A percentile compares a stretch with the other conserved stretches of the same genome.
These are phyloP conservation scores for Drosophila imparisetae DNA, from an alignment of 2,888 invertebrate genomes.

Conservation along the genomic window DNA sequence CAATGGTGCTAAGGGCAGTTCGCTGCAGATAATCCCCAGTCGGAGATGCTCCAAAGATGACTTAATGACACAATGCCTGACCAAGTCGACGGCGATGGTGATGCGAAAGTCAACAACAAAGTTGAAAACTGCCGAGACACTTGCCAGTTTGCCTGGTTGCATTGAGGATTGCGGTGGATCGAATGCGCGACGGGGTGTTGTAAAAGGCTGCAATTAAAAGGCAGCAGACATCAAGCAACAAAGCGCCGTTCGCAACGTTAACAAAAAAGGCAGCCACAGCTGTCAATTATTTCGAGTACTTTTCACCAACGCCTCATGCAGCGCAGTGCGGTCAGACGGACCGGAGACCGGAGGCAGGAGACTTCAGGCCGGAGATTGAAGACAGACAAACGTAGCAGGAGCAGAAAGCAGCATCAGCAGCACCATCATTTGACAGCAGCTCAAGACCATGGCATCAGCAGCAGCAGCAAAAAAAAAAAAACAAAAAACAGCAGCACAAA, in stretches of 20 bases:
- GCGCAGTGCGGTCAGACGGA: slow-evolving; percentile 42
- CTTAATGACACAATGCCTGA: slow-evolving; percentile 63
- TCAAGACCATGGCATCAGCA: slow-evolving; percentile 47
- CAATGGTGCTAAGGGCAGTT: slow-evolving; percentile 28
- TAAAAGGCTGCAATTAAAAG: slow-evolving; percentile 78
- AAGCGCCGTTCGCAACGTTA: slow-evolving; percentile 60
- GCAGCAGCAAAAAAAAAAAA: slow-evolving; percentile 22
- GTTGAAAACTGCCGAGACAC: slow-evolving; percentile 33
- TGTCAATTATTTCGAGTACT: slow-evolving; percentile 82
- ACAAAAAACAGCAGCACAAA: slow-evolving; percentile 14
- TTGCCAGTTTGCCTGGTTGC: slow-evolving; percentile 15
- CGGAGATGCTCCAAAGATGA: slow-evolving; percentile 41
- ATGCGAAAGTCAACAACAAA: slow-evolving; percentile 58
- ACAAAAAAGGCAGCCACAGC: slow-evolving; percentile 81
- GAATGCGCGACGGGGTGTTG: slow-evolving; percentile 68
- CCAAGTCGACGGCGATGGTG: slow-evolving; percentile 29
- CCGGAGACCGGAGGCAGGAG: slow-evolving; percentile 23
- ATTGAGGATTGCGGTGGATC: slow-evolving; percentile 31
- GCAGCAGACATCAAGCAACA: slow-evolving; percentile 55
- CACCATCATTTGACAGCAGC: slow-evolving; percentile 58
- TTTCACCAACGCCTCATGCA: slow-evolving; percentile 82
- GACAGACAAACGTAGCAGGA: slow-evolving; percentile 25
- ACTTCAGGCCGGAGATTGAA: slow-evolving; percentile 29
- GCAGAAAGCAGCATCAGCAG: slow-evolving; percentile 18
- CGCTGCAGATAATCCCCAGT: slow-evolving; percentile 50